Base-by-base conservation (phyloP, 1,140 invertebrate genomes). In the Drosophila teissieri region DNA sequence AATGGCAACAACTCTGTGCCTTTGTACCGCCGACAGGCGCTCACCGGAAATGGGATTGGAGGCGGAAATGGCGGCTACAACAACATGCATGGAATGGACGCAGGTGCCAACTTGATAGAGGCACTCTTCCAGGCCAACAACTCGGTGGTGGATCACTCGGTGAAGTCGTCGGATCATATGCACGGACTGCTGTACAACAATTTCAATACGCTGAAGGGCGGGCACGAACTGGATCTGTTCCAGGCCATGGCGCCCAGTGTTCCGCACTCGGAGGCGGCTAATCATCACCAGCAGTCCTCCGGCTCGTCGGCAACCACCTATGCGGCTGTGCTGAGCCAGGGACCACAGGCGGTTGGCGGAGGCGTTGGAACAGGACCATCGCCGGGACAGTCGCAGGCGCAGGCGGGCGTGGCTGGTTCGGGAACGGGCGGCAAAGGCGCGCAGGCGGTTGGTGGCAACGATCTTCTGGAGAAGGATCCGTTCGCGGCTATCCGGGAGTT, bases 1-100 rank as follows among this genome's bases (percentile, higher is more conserved):
- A 85, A 86, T 62, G 82, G 78, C 15, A 83, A 68, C 46, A 83
- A 49, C 45, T 93, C 93, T 5, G 91, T 93, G 53, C 93, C 93
- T 1, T 76, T 94, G 15, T 94, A 94, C 63, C 86, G 92, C 14
- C 84, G 93, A 5, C 93, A 94, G 72, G 91, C 92, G 12, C 70
- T 89, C 58, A 39, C 90, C 11, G 85, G 76, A 36, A 92, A 76
- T 64, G 92, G 69, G 72, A 48, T 68, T 10, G 68, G 52, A 49
- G 82, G 84, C 6, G 90, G 84, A 0, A 92, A 90, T 14, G 84
- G 44, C 69, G 31, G 31, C 49, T 89, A 67, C 69, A 88, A 77
- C 79, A 83, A 73, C 49, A 91, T 86, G 75, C 81, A 78, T 0
- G 79, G 88, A 3, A 52, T 91, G 51, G 79, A 83, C 4, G 65